Percentiles rank a stretch among this genome's conserved stretches.
Conservation (phyloP, 2,888 invertebrate genomes). For the Glyphotaelius pellucidus region DNA sequence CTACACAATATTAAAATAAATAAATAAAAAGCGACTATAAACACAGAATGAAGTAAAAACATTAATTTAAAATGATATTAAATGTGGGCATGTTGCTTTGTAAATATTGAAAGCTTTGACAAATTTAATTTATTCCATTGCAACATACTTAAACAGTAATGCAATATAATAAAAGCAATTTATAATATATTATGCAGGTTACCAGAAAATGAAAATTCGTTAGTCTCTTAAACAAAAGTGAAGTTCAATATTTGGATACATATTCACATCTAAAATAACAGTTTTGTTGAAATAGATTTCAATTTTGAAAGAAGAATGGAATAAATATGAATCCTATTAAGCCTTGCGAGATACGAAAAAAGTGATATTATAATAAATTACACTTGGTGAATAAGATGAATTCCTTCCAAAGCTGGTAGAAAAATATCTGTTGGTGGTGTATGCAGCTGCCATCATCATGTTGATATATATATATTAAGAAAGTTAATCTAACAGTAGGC, state of each 20-base stretch:
- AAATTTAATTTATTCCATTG: not conserved
- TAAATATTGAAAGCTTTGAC: constrained; percentile 2
- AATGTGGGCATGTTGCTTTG: not conserved
- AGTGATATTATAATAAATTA: not conserved
- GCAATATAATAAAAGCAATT: not conserved
- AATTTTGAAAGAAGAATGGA: not conserved
- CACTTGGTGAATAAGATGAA: not conserved
- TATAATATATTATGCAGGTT: not conserved
- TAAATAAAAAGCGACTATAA: not conserved
- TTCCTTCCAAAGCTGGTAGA: no score
- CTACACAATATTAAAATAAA: not conserved
- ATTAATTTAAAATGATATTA: not conserved
- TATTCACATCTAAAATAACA: no score
- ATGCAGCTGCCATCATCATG: not conserved
- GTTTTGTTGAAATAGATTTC: not conserved
- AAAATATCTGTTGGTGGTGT: not conserved
- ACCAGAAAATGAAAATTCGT: not conserved
- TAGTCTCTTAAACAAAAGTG: not conserved
- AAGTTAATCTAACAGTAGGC: not conserved
- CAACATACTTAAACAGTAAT: not conserved
- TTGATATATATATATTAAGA: not conserved
- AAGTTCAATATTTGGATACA: not conserved
- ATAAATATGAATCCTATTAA: not conserved
- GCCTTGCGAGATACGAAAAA: not conserved
- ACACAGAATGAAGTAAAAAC: not conserved